Evolutionary conservation across 1,140 invertebrate species (phyloP), one percentile per base, ranked within the genome.

Genomic region (Nasonia vitripennis): DNA sequence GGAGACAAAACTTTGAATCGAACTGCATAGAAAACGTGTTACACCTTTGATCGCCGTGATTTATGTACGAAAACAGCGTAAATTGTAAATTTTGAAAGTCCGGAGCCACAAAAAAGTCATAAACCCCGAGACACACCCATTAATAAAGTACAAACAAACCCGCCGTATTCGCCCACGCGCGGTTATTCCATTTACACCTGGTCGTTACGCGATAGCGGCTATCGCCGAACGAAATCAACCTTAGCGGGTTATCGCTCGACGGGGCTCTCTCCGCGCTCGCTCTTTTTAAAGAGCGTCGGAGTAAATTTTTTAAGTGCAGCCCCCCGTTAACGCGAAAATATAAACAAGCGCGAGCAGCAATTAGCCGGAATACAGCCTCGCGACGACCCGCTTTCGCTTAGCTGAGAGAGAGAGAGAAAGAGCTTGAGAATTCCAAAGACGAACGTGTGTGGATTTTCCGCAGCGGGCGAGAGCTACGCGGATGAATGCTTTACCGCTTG

Each of bases 301-400:
- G 62, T 79, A 67, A 79, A 79, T 68, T 79, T 79, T 68, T 79
- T 71, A 71, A 71, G 68, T 71, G 68, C 68, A 14, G 31, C 31
- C 31, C 10, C 5, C 20, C 14, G 55, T 67, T 67, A 11, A 68
- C n/a, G 37, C 37, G 67, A 71, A 68, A 70, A 37, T 37, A 70
- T 27, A 41, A 45, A 71, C 41, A 70, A 81, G 41, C 14, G 62
- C n/a, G 23, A 20, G 6, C 20, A 45, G 78, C 68, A 81, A 81
- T 81, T 81, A 81, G 78, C 31, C 55, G 55, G 45, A 67, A 67
- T 27, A 27, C 9, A 68, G 37, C 55, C 55, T 51, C 6, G 17
- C 55, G 55, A 62, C 55, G 55, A 62, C 20, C 55, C 55, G 55
- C 55, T 62, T 62, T 62, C 55, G 55, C 55, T 62, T n/a, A 62